phyloP scores from a whole-genome alignment of 2,113 vertebrate species.

The Calidris pugnax region DNA sequence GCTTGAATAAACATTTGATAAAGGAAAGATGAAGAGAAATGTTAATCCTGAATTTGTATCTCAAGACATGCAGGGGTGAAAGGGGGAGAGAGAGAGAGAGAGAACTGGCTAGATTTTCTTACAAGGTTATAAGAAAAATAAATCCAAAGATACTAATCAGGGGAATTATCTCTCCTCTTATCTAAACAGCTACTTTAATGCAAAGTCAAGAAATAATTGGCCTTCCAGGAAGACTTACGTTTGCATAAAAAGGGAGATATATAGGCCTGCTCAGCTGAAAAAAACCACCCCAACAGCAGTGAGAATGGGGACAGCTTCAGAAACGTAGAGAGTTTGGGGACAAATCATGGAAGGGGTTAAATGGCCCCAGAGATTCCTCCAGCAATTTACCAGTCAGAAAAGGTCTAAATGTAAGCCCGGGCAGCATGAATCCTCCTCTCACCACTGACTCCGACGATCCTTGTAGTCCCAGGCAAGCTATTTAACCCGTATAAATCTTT shows the following conservation, averaged over 20 bases:
- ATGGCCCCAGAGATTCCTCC: neutral
- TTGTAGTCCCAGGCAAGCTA: neutral
- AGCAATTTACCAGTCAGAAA: neutral
- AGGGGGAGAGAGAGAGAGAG: neutral
- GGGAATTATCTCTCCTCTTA: neutral
- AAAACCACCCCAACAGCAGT: neutral
- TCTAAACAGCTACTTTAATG: constrained; percentile 32
- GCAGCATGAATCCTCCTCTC: neutral
- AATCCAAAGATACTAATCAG: neutral
- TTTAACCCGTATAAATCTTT: constrained; percentile 4
- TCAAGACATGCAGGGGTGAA: neutral
- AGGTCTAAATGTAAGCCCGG: neutral
- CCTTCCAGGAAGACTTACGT: neutral
- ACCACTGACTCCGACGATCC: neutral
- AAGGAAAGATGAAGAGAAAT: constrained; percentile 31
- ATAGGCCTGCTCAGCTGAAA: neutral
- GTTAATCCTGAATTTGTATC: constrained; percentile 64
- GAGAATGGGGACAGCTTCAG: neutral
- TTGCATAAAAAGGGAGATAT: neutral
- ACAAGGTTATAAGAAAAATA: constrained; percentile 47
- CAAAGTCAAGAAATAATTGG: constrained; percentile 45
- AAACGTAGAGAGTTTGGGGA: neutral
- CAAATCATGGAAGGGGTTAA: neutral
- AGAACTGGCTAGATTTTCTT: constrained; percentile 41
- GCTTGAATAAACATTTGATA: constrained; percentile 28